Base-by-base conservation (phyloP, 2,797 vertebrate species). In the Pseudochromis fuscus region DNA sequence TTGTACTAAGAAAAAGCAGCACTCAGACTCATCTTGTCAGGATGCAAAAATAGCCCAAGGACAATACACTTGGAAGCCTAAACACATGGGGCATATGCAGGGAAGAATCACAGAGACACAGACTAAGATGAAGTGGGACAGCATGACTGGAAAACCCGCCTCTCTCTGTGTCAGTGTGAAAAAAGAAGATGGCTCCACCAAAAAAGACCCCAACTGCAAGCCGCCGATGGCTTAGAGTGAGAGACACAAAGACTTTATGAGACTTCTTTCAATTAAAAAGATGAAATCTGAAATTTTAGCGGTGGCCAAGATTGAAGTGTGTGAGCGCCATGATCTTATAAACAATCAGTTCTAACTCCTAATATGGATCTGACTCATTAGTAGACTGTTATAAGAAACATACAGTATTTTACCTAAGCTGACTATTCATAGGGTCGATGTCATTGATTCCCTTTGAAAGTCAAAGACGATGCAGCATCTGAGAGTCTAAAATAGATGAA, bases 41-140 rank as follows among this genome's bases (percentile, higher is more conserved):
- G 24, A 58, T 58, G 45, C 16, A 72, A 66, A 75, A 81, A 42
- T 23, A 70, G 44, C 49, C 55, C 30, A 16, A 50, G 27, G 24
- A 58, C 25, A 60, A 60, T 21, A 10, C 7, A 30, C 35, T 46
- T 21, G 44, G 49, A 63, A 48, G 44, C 50, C 44, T 49, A 55
- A 64, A 35, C 18, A 28, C 48, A 55, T 9, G 10, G 21, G 45
- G 40, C 46, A 37, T 12, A 19, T 44, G 48, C 13, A 53, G 24
- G 2, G 2, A 50, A 33, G 15, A 50, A 50, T 64, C 24, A 27
- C 9, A 55, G 60, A 64, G 23, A 40, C 30, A 42, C 19, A 24
- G 49, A 31, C 55, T 21, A 3, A 67, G 25, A 58, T 64, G 30
- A 72, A 50, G 24, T 53, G 42, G 67, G 24, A 55, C 23, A 40